A percentile compares a stretch with the other conserved stretches of the same genome.
Evolutionary conservation across 2,797 vertebrate species (phyloP).

Genomic region (Oophaga sylvatica): DNA sequence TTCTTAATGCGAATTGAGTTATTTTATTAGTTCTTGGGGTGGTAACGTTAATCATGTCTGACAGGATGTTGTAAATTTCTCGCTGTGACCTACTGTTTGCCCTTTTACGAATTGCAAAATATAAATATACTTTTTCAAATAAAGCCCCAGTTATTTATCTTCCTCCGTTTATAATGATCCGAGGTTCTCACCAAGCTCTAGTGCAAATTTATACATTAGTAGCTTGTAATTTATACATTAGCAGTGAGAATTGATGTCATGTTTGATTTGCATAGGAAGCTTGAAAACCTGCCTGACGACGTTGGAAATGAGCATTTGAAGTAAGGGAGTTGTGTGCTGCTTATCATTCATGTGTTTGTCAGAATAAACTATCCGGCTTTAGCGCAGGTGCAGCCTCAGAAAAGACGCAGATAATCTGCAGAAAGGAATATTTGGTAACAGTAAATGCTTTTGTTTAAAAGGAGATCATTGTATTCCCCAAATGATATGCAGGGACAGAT

Average conservation of each 20-base stretch:
- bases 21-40: constrained; percentile 47
- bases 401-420: constrained; percentile 1
- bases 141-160: constrained; percentile 36
- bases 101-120: constrained; percentile 50
- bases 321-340: constrained; percentile 13
- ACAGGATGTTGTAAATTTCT: constrained; percentile 47
- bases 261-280: constrained; percentile 50
- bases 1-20: constrained; percentile 32
- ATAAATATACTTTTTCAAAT: constrained; percentile 53
- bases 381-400: constrained; percentile 32
- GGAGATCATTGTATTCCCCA: neutral
- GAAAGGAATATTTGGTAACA: neutral
- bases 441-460: constrained; percentile 10
- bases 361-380: constrained; percentile 34
- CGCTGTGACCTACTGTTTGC: constrained; percentile 36
- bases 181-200: constrained; percentile 9
- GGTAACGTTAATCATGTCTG: constrained; percentile 36
- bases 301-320: constrained; percentile 46
- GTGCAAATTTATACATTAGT: constrained; percentile 37
- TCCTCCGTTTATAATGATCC: constrained; percentile 5
- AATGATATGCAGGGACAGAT: constrained; percentile 3
- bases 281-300: constrained; percentile 7
- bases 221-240: constrained; percentile 50
- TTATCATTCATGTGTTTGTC: constrained; percentile 46
- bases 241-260: constrained; percentile 42